phyloP scores from a whole-genome alignment of 2,113 vertebrate species.

The Platysteira castanea region DNA sequence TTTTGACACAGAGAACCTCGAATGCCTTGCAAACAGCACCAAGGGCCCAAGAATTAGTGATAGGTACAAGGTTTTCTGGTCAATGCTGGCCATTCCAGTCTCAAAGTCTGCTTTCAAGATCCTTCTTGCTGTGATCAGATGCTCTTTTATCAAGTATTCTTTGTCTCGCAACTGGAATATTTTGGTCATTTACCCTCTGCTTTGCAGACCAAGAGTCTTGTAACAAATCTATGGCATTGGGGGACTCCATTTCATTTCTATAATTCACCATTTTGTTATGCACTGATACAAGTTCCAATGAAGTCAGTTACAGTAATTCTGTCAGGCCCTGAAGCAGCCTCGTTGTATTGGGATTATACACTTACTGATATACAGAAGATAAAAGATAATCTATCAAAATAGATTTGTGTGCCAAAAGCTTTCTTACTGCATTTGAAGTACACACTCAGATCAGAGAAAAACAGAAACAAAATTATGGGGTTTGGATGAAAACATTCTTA shows the following conservation, averaged over 20 bases:
- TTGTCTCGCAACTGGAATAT: background rate
- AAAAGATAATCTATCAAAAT: background rate
- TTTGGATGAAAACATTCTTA: background rate
- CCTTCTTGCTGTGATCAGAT: background rate
- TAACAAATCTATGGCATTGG: background rate
- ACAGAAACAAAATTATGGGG: background rate
- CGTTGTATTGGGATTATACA: background rate
- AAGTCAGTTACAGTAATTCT: background rate
- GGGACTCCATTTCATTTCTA: background rate
- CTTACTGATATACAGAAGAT: background rate
- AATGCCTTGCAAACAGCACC: background rate
- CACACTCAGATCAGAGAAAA: background rate
- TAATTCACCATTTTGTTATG: rapidly evolving
- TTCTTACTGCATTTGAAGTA: background rate
- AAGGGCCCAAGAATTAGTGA: background rate
- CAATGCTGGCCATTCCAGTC: background rate
- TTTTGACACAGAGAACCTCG: background rate
- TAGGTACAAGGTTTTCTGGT: background rate
- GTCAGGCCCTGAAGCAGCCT: background rate
- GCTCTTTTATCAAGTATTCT: background rate
- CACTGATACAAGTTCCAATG: background rate
- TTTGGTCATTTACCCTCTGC: background rate
- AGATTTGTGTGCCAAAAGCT: background rate
- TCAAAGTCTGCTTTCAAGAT: background rate
- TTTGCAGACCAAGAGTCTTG: background rate